These are phyloP conservation scores for Scrobipalpa costella DNA, from an alignment of 2,888 invertebrate genomes.

Conservation along the genomic window DNA sequence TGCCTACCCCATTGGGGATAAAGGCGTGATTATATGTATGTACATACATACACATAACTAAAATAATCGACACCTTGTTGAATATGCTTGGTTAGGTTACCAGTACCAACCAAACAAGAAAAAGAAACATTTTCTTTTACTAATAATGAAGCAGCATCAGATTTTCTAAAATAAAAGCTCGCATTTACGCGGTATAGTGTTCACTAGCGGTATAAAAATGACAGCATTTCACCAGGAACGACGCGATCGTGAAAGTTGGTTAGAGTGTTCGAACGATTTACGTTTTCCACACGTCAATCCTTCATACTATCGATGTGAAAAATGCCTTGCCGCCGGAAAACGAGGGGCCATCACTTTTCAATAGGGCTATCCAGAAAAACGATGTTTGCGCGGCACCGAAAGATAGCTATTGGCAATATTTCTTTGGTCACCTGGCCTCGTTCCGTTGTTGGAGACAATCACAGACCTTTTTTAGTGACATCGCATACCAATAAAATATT, in stretches of 20 bases:
- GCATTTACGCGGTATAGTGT: neutral
- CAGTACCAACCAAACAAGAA: no score
- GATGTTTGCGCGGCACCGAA: neutral
- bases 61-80: no score
- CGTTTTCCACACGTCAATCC: constrained; percentile 2
- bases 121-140: no score
- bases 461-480: neutral
- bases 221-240: neutral
- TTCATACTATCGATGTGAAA: constrained; percentile 13
- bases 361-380: constrained; percentile 12
- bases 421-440: neutral
- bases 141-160: no score
- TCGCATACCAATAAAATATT: no score
- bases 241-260: neutral
- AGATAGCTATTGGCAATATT: constrained; percentile 3
- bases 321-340: constrained; percentile 4
- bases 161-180: no score
- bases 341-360: constrained; percentile 13
- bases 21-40: no score
- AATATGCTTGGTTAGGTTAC: no score
- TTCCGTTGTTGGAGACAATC: neutral
- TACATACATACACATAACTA: no score
- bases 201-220: neutral
- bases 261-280: constrained; percentile 7
- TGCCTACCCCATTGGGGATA: no score